These are phyloP conservation scores for Xiphophorus hellerii DNA, from an alignment of 2,113 vertebrate genomes.

Conservation along the genomic window DNA sequence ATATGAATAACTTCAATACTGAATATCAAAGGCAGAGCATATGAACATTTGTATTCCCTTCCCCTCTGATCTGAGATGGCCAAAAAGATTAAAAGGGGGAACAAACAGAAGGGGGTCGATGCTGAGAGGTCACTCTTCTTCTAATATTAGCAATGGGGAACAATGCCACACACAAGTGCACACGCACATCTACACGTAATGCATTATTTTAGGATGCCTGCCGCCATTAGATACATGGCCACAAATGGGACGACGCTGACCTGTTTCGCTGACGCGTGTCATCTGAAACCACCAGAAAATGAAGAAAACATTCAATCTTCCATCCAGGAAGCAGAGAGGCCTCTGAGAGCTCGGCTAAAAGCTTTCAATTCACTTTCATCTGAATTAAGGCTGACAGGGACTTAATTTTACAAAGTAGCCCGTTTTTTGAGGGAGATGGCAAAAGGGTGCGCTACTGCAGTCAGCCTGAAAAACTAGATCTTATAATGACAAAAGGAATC, in stretches of 20 bases:
- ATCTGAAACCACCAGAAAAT: constrained; percentile 41
- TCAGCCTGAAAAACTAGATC: not conserved
- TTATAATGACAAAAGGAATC: constrained; percentile 29
- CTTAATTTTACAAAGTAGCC: constrained; percentile 14
- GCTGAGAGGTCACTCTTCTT: constrained; percentile 42
- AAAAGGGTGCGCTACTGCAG: constrained; percentile 12
- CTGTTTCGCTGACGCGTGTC: not conserved
- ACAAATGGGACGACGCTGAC: constrained; percentile 8
- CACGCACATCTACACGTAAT: constrained; percentile 7
- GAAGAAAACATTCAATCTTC: constrained; percentile 23
- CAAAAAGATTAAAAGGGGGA: constrained; percentile 6
- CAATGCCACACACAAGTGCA: constrained; percentile 18
- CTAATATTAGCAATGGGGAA: constrained; percentile 53
- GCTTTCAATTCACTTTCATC: constrained; percentile 42
- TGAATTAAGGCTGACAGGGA: constrained; percentile 23
- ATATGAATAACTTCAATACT: not conserved
- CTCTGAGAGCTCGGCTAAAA: constrained; percentile 46
- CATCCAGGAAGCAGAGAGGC: constrained; percentile 36
- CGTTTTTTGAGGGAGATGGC: not conserved
- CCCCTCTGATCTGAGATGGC: constrained; percentile 8
- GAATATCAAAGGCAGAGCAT: not conserved
- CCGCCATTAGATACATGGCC: constrained; percentile 14
- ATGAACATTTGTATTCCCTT: not conserved
- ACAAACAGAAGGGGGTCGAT: constrained; percentile 20
- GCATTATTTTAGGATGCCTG: constrained; percentile 29